Evolutionary conservation across 2,888 invertebrate genomes (phyloP), one percentile per base, ranked within the genome.

Genomic region (Hyles lineata): DNA sequence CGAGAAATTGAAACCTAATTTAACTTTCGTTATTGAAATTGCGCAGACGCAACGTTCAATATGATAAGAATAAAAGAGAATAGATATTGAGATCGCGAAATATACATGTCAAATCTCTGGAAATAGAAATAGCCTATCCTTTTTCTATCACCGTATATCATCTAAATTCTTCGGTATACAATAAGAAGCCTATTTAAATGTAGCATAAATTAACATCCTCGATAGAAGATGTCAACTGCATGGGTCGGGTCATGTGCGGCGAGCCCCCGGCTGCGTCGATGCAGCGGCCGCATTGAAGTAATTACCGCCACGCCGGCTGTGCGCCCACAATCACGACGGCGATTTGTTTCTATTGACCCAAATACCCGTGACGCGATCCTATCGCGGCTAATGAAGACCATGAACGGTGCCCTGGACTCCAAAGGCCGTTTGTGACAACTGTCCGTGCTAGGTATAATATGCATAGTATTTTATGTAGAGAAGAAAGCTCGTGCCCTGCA

Each of bases 311-410:
- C 61, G 63, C 67, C 67, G 43, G 67, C 43, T 67, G 67, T 63
- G 35, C 73, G 72, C 72, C 73, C 74, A 73, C 81, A 78, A 79
- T 78, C 76, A 78, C 74, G 72, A 75, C 76, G 67, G 71, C 81
- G 81, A 85, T 85, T 84, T 84, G 79, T 85, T 82, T 82, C 77
- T 73, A 86, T 83, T 85, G 83, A 81, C 84, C 86, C 73, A 80
- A 74, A 79, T 85, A 69, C 69, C 43, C 23, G 67, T 50, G 43
- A 67, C 67, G 67, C 67, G 67, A 21, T 67, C 17, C 23, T 67
- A 67, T 67, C 43, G 17, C 5, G 21, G 23, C 50, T 67, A 67
- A 67, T 71, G 69, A 43, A 72, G 60, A 67, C 72, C 63, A 52
- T 70, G 63, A 25, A 52, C 74, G 59, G 5, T 52, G 72, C 55